phyloP scores from a whole-genome alignment of 2,888 invertebrate species.

The Synergus laeviventris region DNA sequence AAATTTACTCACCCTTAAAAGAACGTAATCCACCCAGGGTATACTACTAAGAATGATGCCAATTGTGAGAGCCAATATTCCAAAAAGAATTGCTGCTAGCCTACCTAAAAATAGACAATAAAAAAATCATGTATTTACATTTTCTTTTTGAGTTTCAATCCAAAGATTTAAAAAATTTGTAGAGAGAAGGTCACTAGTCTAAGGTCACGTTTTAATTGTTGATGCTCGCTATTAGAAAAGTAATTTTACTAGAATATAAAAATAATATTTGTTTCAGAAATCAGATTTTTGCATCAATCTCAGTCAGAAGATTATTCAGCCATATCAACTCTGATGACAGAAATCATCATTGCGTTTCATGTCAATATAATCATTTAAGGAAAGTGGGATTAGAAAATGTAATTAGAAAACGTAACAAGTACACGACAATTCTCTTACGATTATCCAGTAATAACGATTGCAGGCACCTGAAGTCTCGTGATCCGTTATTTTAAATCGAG shows the following conservation, averaged over 20 bases:
- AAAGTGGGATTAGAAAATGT: conserved; percentile 53
- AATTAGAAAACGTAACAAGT: conserved; percentile 43
- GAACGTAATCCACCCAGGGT: conserved; percentile 92
- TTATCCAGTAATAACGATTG: conserved; percentile 23
- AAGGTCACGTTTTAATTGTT: background rate
- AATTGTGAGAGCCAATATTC: conserved; percentile 86
- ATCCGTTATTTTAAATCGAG: background rate
- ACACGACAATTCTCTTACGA: conserved; percentile 18
- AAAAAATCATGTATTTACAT: conserved; percentile 1
- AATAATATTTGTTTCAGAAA: background rate
- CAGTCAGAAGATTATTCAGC: background rate
- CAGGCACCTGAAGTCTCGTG: background rate
- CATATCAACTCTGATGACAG: conserved; percentile 12
- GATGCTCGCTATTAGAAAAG: background rate
- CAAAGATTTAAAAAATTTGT: conserved; percentile 38
- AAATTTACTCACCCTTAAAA: conserved; percentile 83
- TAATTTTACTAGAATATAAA: background rate
- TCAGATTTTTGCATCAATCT: background rate
- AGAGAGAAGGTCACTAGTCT: background rate
- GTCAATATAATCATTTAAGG: conserved; percentile 33
- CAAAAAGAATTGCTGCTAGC: conserved; percentile 87
- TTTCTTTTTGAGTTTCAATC: conserved; percentile 34
- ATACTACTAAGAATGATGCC: conserved; percentile 90
- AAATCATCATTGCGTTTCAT: conserved; percentile 23
- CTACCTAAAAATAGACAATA: conserved; percentile 83